Evolutionary conservation across 1,140 invertebrate species (phyloP).

Genomic region (Ips nitidus): DNA sequence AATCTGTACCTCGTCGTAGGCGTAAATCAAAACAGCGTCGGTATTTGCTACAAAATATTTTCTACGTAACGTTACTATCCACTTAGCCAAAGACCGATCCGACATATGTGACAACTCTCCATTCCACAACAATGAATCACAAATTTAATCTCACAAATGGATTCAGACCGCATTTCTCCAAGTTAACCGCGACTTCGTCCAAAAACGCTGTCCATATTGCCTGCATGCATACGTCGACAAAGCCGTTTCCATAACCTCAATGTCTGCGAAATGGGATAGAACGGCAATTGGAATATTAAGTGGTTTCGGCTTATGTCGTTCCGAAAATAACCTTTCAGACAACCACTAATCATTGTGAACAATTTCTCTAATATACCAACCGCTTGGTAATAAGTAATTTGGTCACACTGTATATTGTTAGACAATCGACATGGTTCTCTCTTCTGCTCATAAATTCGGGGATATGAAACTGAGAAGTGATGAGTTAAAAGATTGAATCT

Average conservation of each 20-base stretch:
- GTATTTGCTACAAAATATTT: constrained; percentile 52
- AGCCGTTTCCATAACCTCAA: constrained; percentile 46
- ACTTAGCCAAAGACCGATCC: constrained; percentile 53
- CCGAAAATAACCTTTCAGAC: background rate
- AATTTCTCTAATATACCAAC: no score
- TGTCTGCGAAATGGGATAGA: constrained; percentile 3
- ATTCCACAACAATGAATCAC: constrained; percentile 57
- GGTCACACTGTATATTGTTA: no score
- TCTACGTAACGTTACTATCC: constrained; percentile 52
- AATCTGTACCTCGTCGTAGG: background rate
- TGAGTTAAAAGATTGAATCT: constrained; percentile 46
- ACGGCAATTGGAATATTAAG: constrained; percentile 20
- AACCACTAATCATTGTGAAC: no score
- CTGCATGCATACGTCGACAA: constrained; percentile 46
- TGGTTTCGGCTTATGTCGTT: constrained; percentile 7
- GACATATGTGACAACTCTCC: constrained; percentile 59
- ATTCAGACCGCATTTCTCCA: constrained; percentile 50
- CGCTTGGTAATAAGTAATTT: no score
- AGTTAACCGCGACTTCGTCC: constrained; percentile 13
- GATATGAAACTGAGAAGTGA: constrained; percentile 38
- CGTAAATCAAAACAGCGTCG: constrained; percentile 43
- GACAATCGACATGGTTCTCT: no score
- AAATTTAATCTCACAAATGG: constrained; percentile 59
- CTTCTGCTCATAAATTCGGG: constrained; percentile 31
- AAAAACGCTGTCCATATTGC: constrained; percentile 37